Percentiles rank a stretch among this genome's conserved stretches.
Conservation (phyloP, 2,113 vertebrate genomes). For the Pipra filicauda region DNA sequence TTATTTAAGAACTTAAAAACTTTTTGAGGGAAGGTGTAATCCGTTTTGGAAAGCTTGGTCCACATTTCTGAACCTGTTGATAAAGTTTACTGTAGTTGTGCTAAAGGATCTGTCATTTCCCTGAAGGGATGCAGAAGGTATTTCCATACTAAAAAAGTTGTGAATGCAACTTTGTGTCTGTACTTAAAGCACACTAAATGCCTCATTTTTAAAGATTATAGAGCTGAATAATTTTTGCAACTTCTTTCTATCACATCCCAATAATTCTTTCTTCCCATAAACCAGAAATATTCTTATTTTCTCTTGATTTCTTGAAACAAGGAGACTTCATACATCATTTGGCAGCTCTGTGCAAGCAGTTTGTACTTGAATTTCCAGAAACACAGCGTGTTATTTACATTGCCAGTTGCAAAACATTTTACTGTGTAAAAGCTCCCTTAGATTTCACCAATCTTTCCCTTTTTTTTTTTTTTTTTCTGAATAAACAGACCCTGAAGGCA, state of each 20-base stretch:
- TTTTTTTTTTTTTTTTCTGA: not conserved
- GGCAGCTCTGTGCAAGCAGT: not conserved
- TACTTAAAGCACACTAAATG: not conserved
- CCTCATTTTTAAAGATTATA: not conserved
- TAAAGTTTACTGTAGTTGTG: not conserved
- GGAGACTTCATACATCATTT: not conserved
- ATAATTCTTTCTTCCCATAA: not conserved
- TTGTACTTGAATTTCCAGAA: constrained; percentile 46
- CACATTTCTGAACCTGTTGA: not conserved
- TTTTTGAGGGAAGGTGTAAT: not conserved
- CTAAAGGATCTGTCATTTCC: not conserved
- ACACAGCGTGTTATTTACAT: not conserved
- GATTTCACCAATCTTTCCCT: not conserved
- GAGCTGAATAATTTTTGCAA: not conserved
- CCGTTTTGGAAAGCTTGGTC: not conserved
- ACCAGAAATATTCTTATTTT: not conserved
- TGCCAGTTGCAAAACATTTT: constrained; percentile 27
- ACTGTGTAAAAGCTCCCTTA: constrained; percentile 25
- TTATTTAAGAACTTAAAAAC: not conserved
- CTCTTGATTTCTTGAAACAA: not conserved
- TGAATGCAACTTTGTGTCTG: not conserved
- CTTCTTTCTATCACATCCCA: not conserved
- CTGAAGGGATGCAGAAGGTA: not conserved
- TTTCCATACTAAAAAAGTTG: not conserved
- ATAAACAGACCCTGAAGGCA: not conserved